Evolutionary conservation across 35 echinoderm and acorn worm species (phyloP).

Genomic region (Acanthaster planci): DNA sequence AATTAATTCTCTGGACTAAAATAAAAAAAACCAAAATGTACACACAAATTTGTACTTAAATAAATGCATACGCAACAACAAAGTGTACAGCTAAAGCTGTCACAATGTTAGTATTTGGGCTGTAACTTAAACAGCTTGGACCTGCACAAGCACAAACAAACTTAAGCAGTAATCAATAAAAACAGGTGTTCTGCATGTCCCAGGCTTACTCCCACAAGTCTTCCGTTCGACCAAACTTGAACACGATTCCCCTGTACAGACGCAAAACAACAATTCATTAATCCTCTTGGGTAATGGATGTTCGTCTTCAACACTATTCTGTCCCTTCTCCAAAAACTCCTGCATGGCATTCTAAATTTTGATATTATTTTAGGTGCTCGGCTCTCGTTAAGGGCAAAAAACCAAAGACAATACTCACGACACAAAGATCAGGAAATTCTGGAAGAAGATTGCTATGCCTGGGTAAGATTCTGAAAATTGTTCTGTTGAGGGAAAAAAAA

Average conservation of each 20-base stretch:
- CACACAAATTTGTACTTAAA: no score
- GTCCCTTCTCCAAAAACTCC: no score
- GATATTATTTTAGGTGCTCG: no score
- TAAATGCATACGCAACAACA: no score
- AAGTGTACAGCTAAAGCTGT: no score
- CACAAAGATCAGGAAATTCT: conserved; percentile 75
- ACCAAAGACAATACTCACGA: conserved; percentile 36
- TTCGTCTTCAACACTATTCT: no score
- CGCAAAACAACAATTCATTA: not conserved
- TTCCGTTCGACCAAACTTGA: conserved; percentile 82
- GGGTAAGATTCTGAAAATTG: not conserved
- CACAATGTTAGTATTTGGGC: no score
- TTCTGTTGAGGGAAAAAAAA: conserved; percentile 9
- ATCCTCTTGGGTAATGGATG: no score
- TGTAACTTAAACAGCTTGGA: not conserved
- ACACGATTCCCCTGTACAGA: conserved; percentile 58
- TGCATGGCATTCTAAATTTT: no score
- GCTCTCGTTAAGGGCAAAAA: not conserved
- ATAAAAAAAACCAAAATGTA: no score
- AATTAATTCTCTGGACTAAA: no score
- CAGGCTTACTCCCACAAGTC: conserved; percentile 61
- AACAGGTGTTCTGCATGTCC: not conserved
- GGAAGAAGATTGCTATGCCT: conserved; percentile 59
- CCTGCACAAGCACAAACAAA: not conserved
- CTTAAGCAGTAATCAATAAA: conserved; percentile 11